phyloP scores from a whole-genome alignment of 2,797 vertebrate species.

The Acanthornis magna region DNA sequence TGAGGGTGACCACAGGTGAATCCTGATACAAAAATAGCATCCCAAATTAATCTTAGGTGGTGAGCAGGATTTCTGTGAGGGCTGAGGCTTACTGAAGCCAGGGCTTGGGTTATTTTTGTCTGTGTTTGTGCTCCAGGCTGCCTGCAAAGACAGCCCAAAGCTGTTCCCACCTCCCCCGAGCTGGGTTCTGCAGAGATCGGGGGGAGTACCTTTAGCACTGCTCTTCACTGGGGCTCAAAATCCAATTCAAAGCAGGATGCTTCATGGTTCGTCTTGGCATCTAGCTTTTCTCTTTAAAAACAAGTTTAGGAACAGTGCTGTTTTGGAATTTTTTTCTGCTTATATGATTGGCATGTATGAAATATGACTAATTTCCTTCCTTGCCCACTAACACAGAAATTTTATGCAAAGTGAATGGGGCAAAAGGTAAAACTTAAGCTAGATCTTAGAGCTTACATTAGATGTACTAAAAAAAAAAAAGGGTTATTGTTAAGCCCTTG shows the following conservation, averaged over 20 bases:
- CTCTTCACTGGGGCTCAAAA: background rate
- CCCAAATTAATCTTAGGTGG: background rate
- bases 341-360: background rate
- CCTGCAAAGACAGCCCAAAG: background rate
- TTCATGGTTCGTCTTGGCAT: background rate
- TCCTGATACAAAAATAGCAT: background rate
- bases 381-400: background rate
- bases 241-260: background rate
- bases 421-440: background rate
- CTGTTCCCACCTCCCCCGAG: background rate
- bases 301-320: background rate
- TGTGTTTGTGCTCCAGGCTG: background rate
- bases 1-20: background rate
- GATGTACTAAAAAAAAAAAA: background rate
- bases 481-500: background rate
- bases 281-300: background rate
- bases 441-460: background rate
- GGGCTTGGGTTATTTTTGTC: background rate
- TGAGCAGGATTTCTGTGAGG: background rate
- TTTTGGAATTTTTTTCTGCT: background rate
- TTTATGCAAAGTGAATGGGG: background rate
- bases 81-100: background rate
- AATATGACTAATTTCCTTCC: background rate
- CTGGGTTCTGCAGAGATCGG: background rate
- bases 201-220: background rate